Evolutionary conservation across 1,140 invertebrate genomes (phyloP).

Genomic region (Gyrodactylus bullatarudis): DNA sequence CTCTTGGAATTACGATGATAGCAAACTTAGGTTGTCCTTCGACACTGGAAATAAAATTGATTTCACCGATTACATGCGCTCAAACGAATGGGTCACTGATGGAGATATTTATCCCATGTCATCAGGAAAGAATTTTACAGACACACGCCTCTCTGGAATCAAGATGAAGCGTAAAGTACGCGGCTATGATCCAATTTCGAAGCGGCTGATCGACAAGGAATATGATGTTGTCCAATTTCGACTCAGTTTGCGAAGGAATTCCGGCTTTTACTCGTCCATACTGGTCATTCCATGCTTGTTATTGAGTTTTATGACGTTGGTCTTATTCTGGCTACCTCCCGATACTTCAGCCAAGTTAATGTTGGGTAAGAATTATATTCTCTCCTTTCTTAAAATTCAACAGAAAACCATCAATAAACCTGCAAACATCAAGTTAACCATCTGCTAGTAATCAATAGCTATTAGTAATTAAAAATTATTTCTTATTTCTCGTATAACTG

Average conservation of each 20-base stretch:
- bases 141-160: slow-evolving; percentile 24
- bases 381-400: no score
- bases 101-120: slow-evolving; percentile 14
- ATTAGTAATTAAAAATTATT: no score
- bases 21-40: slow-evolving; percentile 31
- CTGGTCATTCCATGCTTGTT: slow-evolving; percentile 15
- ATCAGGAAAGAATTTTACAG: slow-evolving; percentile 25
- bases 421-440: no score
- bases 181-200: slow-evolving; percentile 16
- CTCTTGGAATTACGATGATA: slow-evolving; percentile 86
- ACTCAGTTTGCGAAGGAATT: slow-evolving; percentile 15
- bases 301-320: slow-evolving; percentile 18
- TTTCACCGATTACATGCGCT: slow-evolving; percentile 11
- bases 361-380: slow-evolving; percentile 12
- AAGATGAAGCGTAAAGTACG: slow-evolving; percentile 8
- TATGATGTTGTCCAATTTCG: slow-evolving; percentile 18
- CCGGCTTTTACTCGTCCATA: slow-evolving; percentile 21
- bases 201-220: slow-evolving; percentile 10
- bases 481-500: no score
- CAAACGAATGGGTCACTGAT: slow-evolving; percentile 3
- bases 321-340: slow-evolving; percentile 20
- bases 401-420: no score
- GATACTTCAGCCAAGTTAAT: slow-evolving; percentile 22
- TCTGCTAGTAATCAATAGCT: no score
- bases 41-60: neutral